Evolutionary conservation across 92 coral and sea anemone species (phyloP), one percentile per base, ranked within the genome.

Genomic region (Siderastrea radians): DNA sequence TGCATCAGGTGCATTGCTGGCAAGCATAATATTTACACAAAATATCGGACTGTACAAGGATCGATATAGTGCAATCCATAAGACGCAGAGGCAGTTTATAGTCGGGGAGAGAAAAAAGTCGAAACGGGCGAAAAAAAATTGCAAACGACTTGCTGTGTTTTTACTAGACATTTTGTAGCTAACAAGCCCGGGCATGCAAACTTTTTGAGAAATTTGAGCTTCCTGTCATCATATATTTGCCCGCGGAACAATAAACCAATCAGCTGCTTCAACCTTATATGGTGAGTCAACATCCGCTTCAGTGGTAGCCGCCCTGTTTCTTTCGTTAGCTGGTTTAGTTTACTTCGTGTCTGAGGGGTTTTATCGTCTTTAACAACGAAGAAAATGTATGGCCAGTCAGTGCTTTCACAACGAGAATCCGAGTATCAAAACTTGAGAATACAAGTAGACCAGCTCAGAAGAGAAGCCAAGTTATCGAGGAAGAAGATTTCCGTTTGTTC

Each of bases 401-500:
- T 80, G 62, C 49, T 83, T 48, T 72, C 87, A 59, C 87, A 83
- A 26, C 71, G 87, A n/a, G 87, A 83, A 83, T 60, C 72, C 47
- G 87, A 83, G 12, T 83, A 54, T 38, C 80, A 72, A 26, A 72
- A 83, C 80, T 63, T 83, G 16, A 83, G 87, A 73, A 83, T 65
- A 73, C 87, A 83, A 49, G 72, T 83, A 5, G 87, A 83, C 7
- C 87, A 83, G 55, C 80, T 83, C 13, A 83, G 83, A 43, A 64
- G 89, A 17, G 89, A 85, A 52, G 62, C 67, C 11, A 53, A 16
- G 51, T 5, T 85, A 16, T 17, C 89, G 26, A 65, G 89, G 38
- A 75, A 85, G 77, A 85, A 85, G 16, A 77, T 85, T 63, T 85
- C 89, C 11, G 83, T 53, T 73, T 85, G 89, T 49, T 75, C 89